Evolutionary conservation across 2,113 vertebrate species (phyloP).

Genomic region (Monarcha castaneiventris): DNA sequence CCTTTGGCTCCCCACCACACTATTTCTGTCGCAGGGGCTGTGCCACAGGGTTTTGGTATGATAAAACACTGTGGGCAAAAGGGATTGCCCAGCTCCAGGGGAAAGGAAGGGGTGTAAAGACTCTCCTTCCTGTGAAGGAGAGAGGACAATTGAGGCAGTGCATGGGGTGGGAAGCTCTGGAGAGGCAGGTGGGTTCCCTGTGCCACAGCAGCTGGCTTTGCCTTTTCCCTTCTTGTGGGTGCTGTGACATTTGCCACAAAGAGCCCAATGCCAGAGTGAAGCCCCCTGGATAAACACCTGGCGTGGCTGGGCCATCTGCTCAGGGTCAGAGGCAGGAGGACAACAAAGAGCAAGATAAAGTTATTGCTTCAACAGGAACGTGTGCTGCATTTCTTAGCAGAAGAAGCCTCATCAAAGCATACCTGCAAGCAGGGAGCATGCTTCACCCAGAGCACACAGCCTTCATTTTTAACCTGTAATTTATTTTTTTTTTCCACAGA

Average conservation of each 20-base stretch:
- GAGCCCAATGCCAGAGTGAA: neutral
- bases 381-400: neutral
- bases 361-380: neutral
- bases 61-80: neutral
- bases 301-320: neutral
- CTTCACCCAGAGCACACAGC: constrained; percentile 25
- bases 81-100: neutral
- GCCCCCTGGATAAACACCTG: neutral
- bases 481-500: constrained; percentile 28
- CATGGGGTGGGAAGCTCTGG: neutral
- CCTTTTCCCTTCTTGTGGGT: neutral
- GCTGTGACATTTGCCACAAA: fast-evolving
- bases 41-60: neutral
- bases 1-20: too few species aligned
- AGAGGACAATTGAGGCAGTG: neutral
- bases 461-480: constrained; percentile 58
- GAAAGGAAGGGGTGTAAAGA: neutral
- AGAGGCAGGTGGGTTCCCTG: neutral
- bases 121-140: neutral
- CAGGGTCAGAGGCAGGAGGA: neutral
- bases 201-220: neutral
- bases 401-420: constrained; percentile 61
- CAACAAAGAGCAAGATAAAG: neutral
- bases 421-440: constrained; percentile 22
- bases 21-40: neutral